Conservation (phyloP, 2,797 vertebrate species). For the Rallus crepitans region DNA sequence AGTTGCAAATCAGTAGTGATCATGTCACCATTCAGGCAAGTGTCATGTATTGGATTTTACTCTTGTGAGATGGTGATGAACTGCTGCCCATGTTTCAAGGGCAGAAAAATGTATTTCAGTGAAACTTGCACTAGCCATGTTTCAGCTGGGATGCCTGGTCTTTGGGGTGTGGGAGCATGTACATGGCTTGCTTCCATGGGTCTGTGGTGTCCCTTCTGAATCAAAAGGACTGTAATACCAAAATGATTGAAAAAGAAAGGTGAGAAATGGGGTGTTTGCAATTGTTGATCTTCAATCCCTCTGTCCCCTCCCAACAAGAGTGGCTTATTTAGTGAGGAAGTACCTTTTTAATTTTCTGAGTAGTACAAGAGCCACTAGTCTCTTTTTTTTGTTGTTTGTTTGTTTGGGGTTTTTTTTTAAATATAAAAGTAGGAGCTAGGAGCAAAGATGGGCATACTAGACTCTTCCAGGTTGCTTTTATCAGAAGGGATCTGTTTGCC, state of each 20-base stretch:
- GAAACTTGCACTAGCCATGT: rapidly evolving
- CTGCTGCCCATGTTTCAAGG: rapidly evolving
- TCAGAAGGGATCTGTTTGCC: not conserved
- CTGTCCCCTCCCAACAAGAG: rapidly evolving
- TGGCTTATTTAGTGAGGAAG: not conserved
- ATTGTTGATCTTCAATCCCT: not conserved
- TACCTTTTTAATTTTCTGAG: not conserved
- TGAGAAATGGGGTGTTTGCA: rapidly evolving
- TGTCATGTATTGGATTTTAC: rapidly evolving
- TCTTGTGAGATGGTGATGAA: not conserved
- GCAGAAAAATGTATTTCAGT: not conserved
- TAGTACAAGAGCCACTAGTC: not conserved
- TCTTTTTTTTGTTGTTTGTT: rapidly evolving
- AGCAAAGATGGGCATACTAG: not conserved
- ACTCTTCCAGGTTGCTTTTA: not conserved
- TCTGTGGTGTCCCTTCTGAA: not conserved
- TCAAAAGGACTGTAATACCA: not conserved
- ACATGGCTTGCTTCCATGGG: not conserved
- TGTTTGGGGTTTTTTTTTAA: not conserved
- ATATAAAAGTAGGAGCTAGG: not conserved
- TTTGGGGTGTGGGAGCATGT: not conserved
- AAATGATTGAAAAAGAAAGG: not conserved
- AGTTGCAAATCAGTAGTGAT: not conserved
- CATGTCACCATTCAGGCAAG: not conserved
- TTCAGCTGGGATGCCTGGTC: not conserved